phyloP scores from a whole-genome alignment of 2,888 invertebrate species.

The Meteorus cinctellus region DNA sequence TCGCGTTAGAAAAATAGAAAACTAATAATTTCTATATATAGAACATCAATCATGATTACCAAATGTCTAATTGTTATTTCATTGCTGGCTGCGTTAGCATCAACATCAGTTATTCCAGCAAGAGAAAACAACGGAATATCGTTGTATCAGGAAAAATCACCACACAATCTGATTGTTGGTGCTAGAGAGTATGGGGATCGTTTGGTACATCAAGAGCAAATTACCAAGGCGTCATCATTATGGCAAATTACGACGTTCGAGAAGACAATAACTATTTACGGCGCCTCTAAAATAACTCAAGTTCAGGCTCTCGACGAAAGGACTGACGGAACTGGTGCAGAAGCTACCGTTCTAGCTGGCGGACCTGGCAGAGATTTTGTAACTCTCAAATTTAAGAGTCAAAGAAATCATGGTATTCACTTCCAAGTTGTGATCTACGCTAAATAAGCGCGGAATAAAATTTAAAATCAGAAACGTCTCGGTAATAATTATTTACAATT shows the following conservation, averaged over 20 bases:
- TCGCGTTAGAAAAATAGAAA: not conserved
- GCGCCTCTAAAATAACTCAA: slow-evolving; percentile 62
- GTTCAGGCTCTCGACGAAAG: slow-evolving; percentile 69
- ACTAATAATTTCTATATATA: not conserved
- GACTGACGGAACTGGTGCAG: slow-evolving; percentile 70
- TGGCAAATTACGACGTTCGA: slow-evolving; percentile 57
- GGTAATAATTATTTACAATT: no score
- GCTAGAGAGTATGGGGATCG: slow-evolving; percentile 42
- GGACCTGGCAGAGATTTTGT: slow-evolving; percentile 66
- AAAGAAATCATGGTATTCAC: slow-evolving; percentile 69
- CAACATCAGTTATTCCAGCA: slow-evolving; percentile 11
- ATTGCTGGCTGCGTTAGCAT: slow-evolving; percentile 32
- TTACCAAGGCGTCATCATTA: slow-evolving; percentile 56
- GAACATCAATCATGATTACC: slow-evolving; percentile 32
- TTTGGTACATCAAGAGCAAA: slow-evolving; percentile 45
- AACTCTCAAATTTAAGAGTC: slow-evolving; percentile 71
- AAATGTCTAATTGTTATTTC: slow-evolving; percentile 14
- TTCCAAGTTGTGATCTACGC: slow-evolving; percentile 56
- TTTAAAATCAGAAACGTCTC: not conserved
- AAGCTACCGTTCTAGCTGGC: slow-evolving; percentile 66
- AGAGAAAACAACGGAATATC: not conserved
- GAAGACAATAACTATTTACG: slow-evolving; percentile 52
- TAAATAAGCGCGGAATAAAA: slow-evolving; percentile 15
- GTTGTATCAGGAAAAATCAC: not conserved
- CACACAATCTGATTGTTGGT: slow-evolving; percentile 51